These are phyloP conservation scores for Hydroisotoma schaefferi DNA, from an alignment of 2,888 invertebrate species.

Conservation along the genomic window DNA sequence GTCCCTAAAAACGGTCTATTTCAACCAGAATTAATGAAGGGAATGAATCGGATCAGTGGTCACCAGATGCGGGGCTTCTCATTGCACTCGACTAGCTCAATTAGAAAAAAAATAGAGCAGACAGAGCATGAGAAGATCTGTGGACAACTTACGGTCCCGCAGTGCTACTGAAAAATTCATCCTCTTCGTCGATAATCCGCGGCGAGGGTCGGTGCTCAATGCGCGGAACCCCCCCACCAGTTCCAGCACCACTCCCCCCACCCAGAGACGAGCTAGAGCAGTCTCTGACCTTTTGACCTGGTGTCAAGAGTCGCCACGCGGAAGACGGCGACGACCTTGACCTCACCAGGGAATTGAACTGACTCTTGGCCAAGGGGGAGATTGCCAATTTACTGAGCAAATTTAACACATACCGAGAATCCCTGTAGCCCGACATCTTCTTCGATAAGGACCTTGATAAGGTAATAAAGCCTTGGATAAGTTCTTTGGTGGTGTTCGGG, in stretches of 20 bases:
- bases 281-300: neutral
- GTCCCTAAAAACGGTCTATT: too few relatives aligned
- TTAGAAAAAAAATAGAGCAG: neutral
- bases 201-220: neutral
- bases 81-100: neutral
- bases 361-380: neutral
- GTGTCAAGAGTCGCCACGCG: neutral
- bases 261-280: neutral
- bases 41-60: slow-evolving; percentile 4
- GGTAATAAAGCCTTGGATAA: neutral
- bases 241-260: neutral
- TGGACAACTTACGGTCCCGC: too few relatives aligned
- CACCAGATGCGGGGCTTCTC: slow-evolving; percentile 4
- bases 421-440: slow-evolving; percentile 4
- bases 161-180: slow-evolving; percentile 7
- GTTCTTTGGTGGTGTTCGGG: neutral
- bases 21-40: neutral
- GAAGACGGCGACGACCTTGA: neutral
- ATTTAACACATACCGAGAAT: slow-evolving; percentile 2
- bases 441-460: neutral
- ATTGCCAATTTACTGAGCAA: slow-evolving; percentile 6
- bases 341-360: neutral
- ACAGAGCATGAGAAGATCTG: too few relatives aligned
- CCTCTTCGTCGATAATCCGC: neutral
- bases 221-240: neutral